phyloP scores from a whole-genome alignment of 2,888 invertebrate species.

The Mesorhabditis spiculigera region DNA sequence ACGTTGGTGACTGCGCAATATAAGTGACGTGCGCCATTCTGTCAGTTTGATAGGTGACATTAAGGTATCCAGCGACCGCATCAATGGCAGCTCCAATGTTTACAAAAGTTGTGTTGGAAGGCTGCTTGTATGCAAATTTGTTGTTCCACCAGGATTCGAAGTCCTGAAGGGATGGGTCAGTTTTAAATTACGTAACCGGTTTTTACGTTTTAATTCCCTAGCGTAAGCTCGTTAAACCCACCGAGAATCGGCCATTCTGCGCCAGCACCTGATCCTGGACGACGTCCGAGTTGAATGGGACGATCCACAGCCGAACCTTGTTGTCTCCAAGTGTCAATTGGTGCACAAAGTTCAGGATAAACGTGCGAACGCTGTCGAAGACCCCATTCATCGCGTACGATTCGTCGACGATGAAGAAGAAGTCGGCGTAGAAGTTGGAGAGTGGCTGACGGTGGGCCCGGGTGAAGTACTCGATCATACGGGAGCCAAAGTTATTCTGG shows the following conservation, averaged over 20 bases:
- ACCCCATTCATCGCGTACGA: neutral
- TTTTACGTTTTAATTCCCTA: too few relatives aligned
- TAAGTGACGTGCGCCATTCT: slow-evolving; percentile 1
- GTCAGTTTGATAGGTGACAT: neutral
- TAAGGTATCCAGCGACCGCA: neutral
- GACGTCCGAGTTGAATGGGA: neutral
- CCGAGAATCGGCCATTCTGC: neutral
- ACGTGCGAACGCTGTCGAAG: neutral
- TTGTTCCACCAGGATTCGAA: neutral
- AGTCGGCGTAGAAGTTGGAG: neutral
- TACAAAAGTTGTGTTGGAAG: neutral
- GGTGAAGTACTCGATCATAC: neutral
- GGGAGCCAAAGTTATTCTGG: neutral
- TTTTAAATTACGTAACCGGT: neutral
- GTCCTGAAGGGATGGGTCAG: neutral
- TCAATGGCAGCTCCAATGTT: slow-evolving; percentile 4
- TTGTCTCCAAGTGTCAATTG: neutral
- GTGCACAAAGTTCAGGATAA: neutral
- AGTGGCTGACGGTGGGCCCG: neutral
- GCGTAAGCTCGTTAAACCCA: too few relatives aligned
- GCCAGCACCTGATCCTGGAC: neutral
- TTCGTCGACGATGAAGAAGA: neutral
- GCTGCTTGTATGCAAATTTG: neutral
- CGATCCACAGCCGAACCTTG: neutral
- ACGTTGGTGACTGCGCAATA: neutral